These are phyloP conservation scores for Ardeotis arabs DNA, from an alignment of 2,113 vertebrate genomes.

Conservation along the genomic window DNA sequence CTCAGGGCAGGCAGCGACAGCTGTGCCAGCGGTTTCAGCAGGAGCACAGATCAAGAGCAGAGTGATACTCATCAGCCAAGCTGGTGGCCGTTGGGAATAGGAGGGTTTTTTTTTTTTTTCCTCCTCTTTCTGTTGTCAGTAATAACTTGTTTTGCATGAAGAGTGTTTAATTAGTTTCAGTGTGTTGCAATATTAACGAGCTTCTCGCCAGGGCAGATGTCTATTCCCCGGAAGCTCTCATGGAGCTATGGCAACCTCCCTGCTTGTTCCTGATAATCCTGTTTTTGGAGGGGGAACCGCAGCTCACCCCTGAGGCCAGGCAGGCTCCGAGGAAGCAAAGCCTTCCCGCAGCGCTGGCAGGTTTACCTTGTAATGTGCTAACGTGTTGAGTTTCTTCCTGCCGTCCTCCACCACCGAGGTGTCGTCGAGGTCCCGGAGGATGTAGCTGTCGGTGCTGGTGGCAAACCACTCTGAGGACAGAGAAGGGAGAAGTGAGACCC, in stretches of 20 bases:
- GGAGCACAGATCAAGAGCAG: neutral
- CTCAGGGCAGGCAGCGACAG: neutral
- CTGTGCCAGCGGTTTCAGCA: neutral
- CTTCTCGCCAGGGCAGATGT: conserved; percentile 72
- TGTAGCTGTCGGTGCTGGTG: conserved; percentile 88
- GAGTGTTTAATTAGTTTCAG: conserved; percentile 73
- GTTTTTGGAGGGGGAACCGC: neutral
- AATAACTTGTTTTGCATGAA: conserved; percentile 75
- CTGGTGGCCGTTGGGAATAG: conserved; percentile 49
- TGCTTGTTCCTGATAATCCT: conserved; percentile 13
- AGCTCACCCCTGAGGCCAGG: neutral
- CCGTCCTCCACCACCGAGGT: conserved; percentile 93
- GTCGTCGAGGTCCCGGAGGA: conserved; percentile 94
- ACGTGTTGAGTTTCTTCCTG: conserved; percentile 95
- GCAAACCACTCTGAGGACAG: conserved; percentile 90
- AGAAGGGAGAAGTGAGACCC: neutral
- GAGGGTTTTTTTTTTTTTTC: neutral
- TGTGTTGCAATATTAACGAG: conserved; percentile 75
- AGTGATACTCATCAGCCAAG: conserved; percentile 54
- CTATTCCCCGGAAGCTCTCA: conserved; percentile 65
- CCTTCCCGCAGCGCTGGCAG: neutral
- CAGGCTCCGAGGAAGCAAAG: neutral
- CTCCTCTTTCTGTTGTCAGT: conserved; percentile 48
- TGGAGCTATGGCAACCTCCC: conserved; percentile 62
- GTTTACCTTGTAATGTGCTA: conserved; percentile 94